Percentiles rank a stretch among this genome's conserved stretches.
phyloP scores from a whole-genome alignment of 2,888 invertebrate genomes.

The Agriopis marginaria region DNA sequence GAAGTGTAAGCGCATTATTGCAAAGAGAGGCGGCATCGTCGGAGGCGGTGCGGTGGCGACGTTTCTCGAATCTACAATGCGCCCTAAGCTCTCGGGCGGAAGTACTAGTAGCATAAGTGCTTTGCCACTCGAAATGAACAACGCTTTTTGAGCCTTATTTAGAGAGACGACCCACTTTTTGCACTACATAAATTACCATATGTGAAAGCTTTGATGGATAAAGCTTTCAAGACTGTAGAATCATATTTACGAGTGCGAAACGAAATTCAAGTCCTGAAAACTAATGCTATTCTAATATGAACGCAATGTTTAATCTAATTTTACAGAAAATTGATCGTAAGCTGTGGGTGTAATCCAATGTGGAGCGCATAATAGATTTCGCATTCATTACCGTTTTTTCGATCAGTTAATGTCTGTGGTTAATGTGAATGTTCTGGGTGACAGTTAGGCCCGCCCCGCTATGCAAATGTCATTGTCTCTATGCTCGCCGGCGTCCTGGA shows the following conservation, averaged over 20 bases:
- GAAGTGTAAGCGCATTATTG: slow-evolving; percentile 80
- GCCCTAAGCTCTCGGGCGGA: slow-evolving; percentile 72
- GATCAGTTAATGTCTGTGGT: too few species aligned
- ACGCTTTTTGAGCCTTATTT: slow-evolving; percentile 72
- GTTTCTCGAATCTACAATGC: slow-evolving; percentile 79
- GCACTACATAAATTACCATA: slow-evolving; percentile 67
- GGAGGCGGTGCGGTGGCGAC: slow-evolving; percentile 63
- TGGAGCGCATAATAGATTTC: slow-evolving; percentile 69
- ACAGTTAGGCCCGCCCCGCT: slow-evolving; percentile 80
- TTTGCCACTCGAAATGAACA: slow-evolving; percentile 75
- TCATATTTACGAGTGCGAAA: slow-evolving; percentile 1
- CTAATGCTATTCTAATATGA: not conserved
- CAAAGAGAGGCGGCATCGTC: slow-evolving; percentile 62
- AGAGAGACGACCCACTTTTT: slow-evolving; percentile 65
- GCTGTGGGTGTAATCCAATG: slow-evolving; percentile 57
- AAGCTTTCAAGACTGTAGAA: slow-evolving; percentile 3
- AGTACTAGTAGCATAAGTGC: slow-evolving; percentile 76
- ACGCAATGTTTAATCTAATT: not conserved
- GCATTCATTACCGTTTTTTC: slow-evolving; percentile 69
- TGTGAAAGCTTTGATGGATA: slow-evolving; percentile 21
- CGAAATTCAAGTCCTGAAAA: not conserved
- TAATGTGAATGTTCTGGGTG: slow-evolving; percentile 83
- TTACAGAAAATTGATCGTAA: slow-evolving; percentile 32
- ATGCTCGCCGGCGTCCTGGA: slow-evolving; percentile 73
- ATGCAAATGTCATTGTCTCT: slow-evolving; percentile 85